These are phyloP conservation scores for Malacoctenus gilli DNA, from an alignment of 2,797 vertebrate genomes.

Conservation along the genomic window DNA sequence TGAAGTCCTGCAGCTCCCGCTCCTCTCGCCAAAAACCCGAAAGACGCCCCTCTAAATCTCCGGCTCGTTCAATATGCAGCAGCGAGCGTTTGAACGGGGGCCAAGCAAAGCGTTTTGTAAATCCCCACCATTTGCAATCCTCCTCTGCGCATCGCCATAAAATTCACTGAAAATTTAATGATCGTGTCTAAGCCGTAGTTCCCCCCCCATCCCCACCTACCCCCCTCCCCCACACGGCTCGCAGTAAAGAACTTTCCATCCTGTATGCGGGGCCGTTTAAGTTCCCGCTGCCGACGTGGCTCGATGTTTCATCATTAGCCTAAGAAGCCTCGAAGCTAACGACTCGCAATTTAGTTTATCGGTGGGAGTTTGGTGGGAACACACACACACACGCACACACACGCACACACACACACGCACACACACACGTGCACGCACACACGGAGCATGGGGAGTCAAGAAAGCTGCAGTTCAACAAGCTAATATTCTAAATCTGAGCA, in stretches of 20 bases:
- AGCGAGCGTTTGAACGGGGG: constrained; percentile 15
- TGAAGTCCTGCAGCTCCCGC: constrained; percentile 3
- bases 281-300: not conserved
- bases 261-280: not conserved
- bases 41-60: not conserved
- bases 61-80: constrained; percentile 21
- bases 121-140: constrained; percentile 19
- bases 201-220: too few relatives aligned
- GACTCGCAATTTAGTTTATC: too few relatives aligned
- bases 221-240: not conserved
- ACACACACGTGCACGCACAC: too few relatives aligned
- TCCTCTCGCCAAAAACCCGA: not conserved
- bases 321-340: too few relatives aligned
- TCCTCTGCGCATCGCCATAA: constrained; percentile 5
- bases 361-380: too few relatives aligned
- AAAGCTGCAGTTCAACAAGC: too few relatives aligned
- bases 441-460: too few relatives aligned
- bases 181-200: not conserved
- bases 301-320: not conserved
- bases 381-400: too few relatives aligned
- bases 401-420: too few relatives aligned
- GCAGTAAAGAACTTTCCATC: constrained; percentile 1
- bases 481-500: too few relatives aligned
- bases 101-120: constrained; percentile 25
- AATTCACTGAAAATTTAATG: constrained; percentile 8